Percentiles rank a stretch among this genome's conserved stretches.
These are phyloP conservation scores for Serranus cabrilla DNA, from an alignment of 2,797 vertebrate genomes.

Conservation along the genomic window DNA sequence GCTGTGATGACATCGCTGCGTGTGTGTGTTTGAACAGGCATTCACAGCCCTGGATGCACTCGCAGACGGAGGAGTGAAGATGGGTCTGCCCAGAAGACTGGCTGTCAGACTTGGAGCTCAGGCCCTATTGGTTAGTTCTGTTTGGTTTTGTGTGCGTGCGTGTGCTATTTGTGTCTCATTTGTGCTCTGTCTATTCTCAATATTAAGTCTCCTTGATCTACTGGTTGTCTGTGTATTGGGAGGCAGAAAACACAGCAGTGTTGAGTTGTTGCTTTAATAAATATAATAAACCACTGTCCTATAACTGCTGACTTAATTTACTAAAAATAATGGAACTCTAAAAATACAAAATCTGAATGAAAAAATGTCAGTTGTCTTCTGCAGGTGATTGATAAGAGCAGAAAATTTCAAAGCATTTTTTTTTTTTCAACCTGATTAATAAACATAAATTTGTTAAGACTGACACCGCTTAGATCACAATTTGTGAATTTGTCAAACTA, in stretches of 20 bases:
- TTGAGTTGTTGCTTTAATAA: slow-evolving; percentile 28
- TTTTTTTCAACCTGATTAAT: slow-evolving; percentile 5
- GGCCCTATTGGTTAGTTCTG: slow-evolving; percentile 91
- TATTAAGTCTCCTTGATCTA: slow-evolving; percentile 14
- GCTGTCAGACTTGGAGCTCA: slow-evolving; percentile 96
- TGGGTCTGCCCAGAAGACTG: slow-evolving; percentile 95
- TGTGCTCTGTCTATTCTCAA: not conserved
- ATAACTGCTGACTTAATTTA: slow-evolving; percentile 39
- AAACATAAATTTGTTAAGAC: not conserved
- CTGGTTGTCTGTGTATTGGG: slow-evolving; percentile 15
- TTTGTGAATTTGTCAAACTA: slow-evolving; percentile 23
- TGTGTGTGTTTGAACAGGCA: slow-evolving; percentile 81
- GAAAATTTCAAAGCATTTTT: not conserved
- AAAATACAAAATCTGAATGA: slow-evolving; percentile 18
- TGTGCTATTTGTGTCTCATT: slow-evolving; percentile 3
- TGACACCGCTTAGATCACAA: slow-evolving; percentile 15
- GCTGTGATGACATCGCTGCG: not conserved
- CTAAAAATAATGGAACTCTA: slow-evolving; percentile 24
- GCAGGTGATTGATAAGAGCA: slow-evolving; percentile 1
- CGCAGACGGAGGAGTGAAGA: slow-evolving; percentile 97
- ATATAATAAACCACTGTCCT: slow-evolving; percentile 1
- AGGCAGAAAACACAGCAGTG: slow-evolving; percentile 8
- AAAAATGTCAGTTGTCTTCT: slow-evolving; percentile 17
- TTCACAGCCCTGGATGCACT: slow-evolving; percentile 96
- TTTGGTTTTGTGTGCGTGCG: not conserved